Percentiles rank a stretch among this genome's conserved stretches.
phyloP scores from a whole-genome alignment of 2,797 vertebrate genomes.

The Pteronotus mesoamericanus region DNA sequence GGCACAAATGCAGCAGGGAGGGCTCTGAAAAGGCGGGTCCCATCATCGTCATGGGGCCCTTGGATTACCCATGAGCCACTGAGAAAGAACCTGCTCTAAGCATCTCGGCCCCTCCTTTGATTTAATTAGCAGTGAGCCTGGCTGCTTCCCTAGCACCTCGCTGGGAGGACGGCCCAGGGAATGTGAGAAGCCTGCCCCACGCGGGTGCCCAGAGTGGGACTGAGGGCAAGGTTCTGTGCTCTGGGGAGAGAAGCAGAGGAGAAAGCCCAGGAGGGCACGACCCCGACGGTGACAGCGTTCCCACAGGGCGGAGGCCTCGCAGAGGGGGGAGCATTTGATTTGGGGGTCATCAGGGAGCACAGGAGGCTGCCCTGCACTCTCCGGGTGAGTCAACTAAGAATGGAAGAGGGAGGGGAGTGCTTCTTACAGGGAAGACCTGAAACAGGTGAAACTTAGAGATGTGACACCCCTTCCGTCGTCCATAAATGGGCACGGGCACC shows the following conservation, averaged over 20 bases:
- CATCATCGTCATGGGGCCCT: rapidly evolving
- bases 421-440: slow-evolving; percentile 94
- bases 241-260: not conserved
- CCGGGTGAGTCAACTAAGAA: not conserved
- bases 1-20: not conserved
- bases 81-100: not conserved
- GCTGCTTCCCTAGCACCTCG: not conserved
- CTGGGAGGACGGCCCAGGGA: not conserved
- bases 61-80: not conserved
- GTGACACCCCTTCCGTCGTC: slow-evolving; percentile 85
- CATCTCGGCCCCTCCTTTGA: too few species aligned
- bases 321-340: not conserved
- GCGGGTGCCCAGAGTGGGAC: not conserved
- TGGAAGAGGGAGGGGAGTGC: not conserved
- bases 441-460: slow-evolving; percentile 87
- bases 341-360: not conserved
- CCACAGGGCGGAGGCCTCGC: not conserved
- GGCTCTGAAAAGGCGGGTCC: not conserved
- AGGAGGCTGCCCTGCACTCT: not conserved
- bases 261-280: rapidly evolving
- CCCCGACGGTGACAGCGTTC: not conserved
- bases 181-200: not conserved
- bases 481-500: slow-evolving; percentile 87
- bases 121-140: not conserved
- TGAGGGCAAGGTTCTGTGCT: not conserved